Conservation (phyloP, 1,140 invertebrate genomes). For the Planococcus citri region DNA sequence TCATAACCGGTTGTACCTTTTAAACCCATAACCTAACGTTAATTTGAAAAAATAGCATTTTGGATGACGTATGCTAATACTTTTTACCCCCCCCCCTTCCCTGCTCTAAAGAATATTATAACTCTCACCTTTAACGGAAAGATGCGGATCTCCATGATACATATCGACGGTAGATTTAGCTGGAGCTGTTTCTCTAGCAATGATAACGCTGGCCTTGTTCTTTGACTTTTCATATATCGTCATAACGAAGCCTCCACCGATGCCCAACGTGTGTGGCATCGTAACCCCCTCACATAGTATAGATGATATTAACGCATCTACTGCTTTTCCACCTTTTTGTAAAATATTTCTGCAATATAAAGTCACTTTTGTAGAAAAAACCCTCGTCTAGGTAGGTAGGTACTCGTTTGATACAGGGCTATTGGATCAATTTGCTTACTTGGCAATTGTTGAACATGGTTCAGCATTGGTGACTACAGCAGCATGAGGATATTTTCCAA, state of each 20-base stretch:
- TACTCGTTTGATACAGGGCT: too few species aligned
- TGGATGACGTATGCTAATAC: too few species aligned
- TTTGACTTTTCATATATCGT: constrained; percentile 51
- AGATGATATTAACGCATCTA: constrained; percentile 68
- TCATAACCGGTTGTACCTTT: too few species aligned
- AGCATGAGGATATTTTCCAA: neutral
- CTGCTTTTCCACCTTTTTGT: constrained; percentile 54
- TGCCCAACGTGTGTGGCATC: constrained; percentile 63
- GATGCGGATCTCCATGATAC: constrained; percentile 41
- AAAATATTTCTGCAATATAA: constrained; percentile 43
- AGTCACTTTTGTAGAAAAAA: neutral
- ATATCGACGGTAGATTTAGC: constrained; percentile 41
- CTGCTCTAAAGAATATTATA: too few species aligned
- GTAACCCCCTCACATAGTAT: constrained; percentile 72
- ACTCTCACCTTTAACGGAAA: constrained; percentile 39
- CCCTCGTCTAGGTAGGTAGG: too few species aligned
- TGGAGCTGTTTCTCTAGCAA: constrained; percentile 60
- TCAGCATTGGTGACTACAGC: neutral
- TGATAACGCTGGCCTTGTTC: constrained; percentile 38
- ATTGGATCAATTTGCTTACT: too few species aligned
- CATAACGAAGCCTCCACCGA: constrained; percentile 73
- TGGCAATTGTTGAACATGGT: constrained; percentile 1
- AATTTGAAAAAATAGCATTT: too few species aligned
- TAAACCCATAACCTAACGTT: too few species aligned
- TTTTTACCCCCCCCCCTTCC: too few species aligned